Evolutionary conservation across 1,140 invertebrate species (phyloP).

Genomic region (Chymomyza costata): DNA sequence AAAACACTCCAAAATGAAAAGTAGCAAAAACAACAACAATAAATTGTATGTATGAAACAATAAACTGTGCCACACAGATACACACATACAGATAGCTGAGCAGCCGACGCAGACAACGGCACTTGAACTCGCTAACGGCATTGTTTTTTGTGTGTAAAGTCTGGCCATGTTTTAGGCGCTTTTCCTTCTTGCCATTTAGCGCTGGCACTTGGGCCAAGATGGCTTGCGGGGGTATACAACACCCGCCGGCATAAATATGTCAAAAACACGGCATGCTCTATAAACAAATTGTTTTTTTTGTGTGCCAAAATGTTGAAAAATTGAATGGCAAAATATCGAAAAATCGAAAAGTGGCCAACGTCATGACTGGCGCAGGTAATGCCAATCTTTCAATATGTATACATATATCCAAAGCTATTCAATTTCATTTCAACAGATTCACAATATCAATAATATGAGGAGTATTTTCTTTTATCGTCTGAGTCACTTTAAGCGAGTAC

Average conservation of each 20-base stretch:
- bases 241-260: slow-evolving; percentile 69
- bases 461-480: too few species aligned
- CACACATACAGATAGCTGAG: slow-evolving; percentile 12
- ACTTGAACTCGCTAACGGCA: slow-evolving; percentile 22
- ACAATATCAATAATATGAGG: too few species aligned
- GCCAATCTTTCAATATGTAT: too few species aligned
- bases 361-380: slow-evolving; percentile 14
- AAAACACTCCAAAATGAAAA: slow-evolving; percentile 18
- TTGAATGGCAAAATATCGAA: slow-evolving; percentile 35
- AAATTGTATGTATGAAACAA: slow-evolving; percentile 19
- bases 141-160: slow-evolving; percentile 24
- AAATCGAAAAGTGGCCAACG: slow-evolving; percentile 40
- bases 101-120: slow-evolving; percentile 1
- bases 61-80: slow-evolving; percentile 66
- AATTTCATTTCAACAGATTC: too few species aligned
- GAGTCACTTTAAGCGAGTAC: too few species aligned
- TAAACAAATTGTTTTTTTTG: slow-evolving; percentile 71
- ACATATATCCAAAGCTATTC: too few species aligned
- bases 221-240: slow-evolving; percentile 20
- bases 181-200: slow-evolving; percentile 33
- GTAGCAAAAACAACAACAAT: slow-evolving; percentile 24
- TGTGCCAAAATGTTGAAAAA: slow-evolving; percentile 34
- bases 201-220: slow-evolving; percentile 2
- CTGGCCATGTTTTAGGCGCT: slow-evolving; percentile 10
- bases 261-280: slow-evolving; percentile 61